Base-by-base conservation (phyloP, 2,888 invertebrate species). In the Andrena chrysosceles region DNA sequence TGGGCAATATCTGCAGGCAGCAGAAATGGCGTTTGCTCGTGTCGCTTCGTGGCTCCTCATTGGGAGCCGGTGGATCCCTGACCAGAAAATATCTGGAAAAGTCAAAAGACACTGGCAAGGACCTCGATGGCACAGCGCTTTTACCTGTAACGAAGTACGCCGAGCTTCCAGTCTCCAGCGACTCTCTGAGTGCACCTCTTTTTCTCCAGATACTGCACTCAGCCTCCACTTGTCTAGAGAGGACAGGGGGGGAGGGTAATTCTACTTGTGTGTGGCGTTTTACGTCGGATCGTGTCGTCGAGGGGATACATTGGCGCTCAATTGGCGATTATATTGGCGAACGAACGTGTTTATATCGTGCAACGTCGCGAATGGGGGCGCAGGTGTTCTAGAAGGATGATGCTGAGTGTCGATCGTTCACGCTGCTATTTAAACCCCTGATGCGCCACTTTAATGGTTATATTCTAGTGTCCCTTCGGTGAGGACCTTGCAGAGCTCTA, bases 61-160 rank as follows among this genome's bases (percentile, higher is more conserved):
- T 31, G 20, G 35, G 62, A 62, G 16, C 35, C 23, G 13, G 49
- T 54, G 42, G 69, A 54, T 62, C 29, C 52, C 23, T 10, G 49
- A 6, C 29, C 35, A 49, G 52, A 20, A 76, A 62, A 76, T 76
- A 62, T 69, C 16, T 4, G 42, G 48, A 16, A 56, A 42, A 70
- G 42, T 54, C 49, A 49, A 54, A 77, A 63, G 71, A 75, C 62
- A 42, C 16, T 52, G 10, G 16, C 20, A 52, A 33, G 52, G 31
- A 67, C 29, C 23, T 48, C 33, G 59, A 59, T 33, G 13, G 35
- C 26, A 20, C 10, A 42, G 54, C 49, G 54, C 75, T 63, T 74
- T 68, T 48, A 68, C 54, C 62, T 68, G 62, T 74, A 68, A 78
- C 78, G 74, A 74, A 68, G 66, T 68, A 33, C 54, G 62, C 23